A percentile compares a stretch with the other conserved stretches of the same genome.
phyloP scores from a whole-genome alignment of 2,113 vertebrate genomes.

The Rhadina sibilatrix region DNA sequence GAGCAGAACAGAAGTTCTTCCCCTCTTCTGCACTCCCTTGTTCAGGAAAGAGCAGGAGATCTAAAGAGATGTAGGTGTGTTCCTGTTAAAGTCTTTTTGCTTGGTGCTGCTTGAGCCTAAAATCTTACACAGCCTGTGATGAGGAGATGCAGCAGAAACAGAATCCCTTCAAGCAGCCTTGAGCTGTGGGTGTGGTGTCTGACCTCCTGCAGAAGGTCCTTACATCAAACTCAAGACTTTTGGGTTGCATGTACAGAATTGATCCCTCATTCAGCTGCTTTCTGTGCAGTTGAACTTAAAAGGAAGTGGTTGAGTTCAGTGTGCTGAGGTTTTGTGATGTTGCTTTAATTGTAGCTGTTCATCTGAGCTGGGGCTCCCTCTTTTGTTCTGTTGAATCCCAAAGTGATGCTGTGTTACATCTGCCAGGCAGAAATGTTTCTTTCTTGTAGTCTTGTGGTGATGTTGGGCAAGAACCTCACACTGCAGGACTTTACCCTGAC shows the following conservation, averaged over 20 bases:
- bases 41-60: background rate
- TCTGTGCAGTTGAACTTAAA: background rate
- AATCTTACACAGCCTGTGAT: fast-evolving
- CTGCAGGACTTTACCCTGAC: background rate
- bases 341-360: background rate
- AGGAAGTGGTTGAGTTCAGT: background rate
- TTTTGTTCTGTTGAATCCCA: background rate
- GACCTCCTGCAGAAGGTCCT: background rate
- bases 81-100: background rate
- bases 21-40: background rate
- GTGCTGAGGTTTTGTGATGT: background rate
- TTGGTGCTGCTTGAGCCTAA: background rate
- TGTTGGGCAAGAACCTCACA: fast-evolving
- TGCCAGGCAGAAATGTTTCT: background rate
- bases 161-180: background rate
- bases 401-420: fast-evolving
- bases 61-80: background rate
- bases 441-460: background rate
- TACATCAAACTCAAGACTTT: background rate
- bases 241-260: fast-evolving
- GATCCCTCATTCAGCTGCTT: fast-evolving
- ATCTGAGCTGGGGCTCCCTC: background rate
- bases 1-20: background rate
- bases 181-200: background rate
- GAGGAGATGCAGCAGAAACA: background rate